A percentile compares a stretch with the other conserved stretches of the same genome.
Evolutionary conservation across 2,797 vertebrate species (phyloP).

Genomic region (Leptatherina wallacei): DNA sequence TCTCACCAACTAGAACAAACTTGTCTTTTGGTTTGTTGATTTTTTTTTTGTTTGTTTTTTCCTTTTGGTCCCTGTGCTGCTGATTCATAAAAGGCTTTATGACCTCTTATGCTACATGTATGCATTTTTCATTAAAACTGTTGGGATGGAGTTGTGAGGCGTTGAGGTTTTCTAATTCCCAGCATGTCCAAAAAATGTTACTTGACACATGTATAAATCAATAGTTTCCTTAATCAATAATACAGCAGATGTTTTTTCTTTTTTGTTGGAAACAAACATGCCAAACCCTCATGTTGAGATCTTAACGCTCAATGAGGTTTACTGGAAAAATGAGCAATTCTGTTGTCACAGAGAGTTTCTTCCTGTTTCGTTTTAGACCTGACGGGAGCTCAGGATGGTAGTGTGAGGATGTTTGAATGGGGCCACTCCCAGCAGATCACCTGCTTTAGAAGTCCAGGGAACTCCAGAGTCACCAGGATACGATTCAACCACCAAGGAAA

Average conservation of each 20-base stretch:
- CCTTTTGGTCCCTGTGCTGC: conserved; percentile 15
- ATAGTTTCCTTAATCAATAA: conserved; percentile 36
- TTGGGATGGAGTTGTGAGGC: conserved; percentile 20
- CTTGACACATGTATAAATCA: conserved; percentile 28
- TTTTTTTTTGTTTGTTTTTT: background rate
- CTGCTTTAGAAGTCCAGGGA: conserved; percentile 94
- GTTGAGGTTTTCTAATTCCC: conserved; percentile 35
- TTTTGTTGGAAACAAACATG: conserved; percentile 13
- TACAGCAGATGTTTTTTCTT: conserved; percentile 24
- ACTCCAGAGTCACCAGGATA: conserved; percentile 94
- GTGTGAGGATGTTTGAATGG: conserved; percentile 99
- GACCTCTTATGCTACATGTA: conserved; percentile 12
- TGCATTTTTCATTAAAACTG: conserved; percentile 42
- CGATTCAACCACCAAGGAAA: conserved; percentile 98
- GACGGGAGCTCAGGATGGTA: conserved; percentile 97
- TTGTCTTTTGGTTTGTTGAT: background rate
- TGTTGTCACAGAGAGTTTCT: background rate
- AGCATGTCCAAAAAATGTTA: conserved; percentile 2
- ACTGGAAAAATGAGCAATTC: background rate
- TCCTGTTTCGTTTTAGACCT: conserved; percentile 83
- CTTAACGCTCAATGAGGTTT: background rate
- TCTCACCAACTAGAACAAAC: conserved; percentile 20
- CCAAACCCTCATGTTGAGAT: conserved; percentile 38
- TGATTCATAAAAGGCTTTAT: conserved; percentile 33
- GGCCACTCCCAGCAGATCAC: conserved; percentile 97